Evolutionary conservation across 2,888 invertebrate species (phyloP).

Genomic region (Noctua janthe): DNA sequence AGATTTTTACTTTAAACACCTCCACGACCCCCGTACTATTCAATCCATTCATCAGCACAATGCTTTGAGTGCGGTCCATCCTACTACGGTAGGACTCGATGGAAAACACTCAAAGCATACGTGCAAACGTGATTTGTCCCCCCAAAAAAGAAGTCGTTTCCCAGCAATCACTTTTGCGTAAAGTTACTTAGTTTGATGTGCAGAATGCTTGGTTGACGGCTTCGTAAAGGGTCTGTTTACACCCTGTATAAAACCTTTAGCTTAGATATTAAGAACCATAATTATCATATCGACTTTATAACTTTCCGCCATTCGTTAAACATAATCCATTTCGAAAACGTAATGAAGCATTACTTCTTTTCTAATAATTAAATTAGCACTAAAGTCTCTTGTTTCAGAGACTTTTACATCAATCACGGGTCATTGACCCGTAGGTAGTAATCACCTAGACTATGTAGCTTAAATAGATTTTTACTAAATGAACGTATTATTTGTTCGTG

Average conservation of each 20-base stretch:
- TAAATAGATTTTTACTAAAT: constrained; percentile 46
- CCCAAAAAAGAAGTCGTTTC: no score
- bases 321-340: constrained; percentile 19
- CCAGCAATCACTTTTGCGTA: no score
- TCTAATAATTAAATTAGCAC: constrained; percentile 17
- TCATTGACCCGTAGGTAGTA: constrained; percentile 29
- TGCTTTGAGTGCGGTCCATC: no score
- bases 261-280: background rate
- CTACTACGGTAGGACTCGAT: no score
- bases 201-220: no score
- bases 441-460: constrained; percentile 13
- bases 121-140: no score
- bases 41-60: no score
- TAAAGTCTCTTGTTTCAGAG: background rate
- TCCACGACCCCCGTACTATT: no score
- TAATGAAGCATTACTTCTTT: constrained; percentile 8
- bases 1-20: no score
- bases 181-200: no score
- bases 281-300: background rate
- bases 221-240: background rate
- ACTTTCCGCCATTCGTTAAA: constrained; percentile 13
- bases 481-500: constrained; percentile 50
- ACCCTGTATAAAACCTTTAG: background rate
- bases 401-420: constrained; percentile 13
- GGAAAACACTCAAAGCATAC: no score